These are phyloP conservation scores for Callosobruchus maculatus DNA, from an alignment of 2,888 invertebrate species.

Conservation along the genomic window DNA sequence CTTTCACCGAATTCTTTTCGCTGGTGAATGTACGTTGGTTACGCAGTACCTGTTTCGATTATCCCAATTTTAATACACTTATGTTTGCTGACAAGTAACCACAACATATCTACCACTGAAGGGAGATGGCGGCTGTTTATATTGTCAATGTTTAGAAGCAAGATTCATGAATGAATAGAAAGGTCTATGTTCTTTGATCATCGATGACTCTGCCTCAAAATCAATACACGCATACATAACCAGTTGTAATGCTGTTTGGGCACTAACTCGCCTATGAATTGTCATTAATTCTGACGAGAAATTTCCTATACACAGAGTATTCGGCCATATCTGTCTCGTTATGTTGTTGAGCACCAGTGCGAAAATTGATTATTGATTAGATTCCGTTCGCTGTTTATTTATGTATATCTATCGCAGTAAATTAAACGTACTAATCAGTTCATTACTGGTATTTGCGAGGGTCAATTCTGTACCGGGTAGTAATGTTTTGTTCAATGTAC, in stretches of 20 bases:
- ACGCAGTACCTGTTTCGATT: too few species aligned
- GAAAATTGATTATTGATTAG: neutral
- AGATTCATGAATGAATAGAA: too few species aligned
- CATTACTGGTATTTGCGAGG: neutral
- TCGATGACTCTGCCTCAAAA: neutral
- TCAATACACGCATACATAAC: neutral
- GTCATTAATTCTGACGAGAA: neutral
- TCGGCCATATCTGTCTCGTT: neutral
- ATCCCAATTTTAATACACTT: too few species aligned
- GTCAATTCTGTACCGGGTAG: neutral
- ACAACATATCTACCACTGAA: too few species aligned
- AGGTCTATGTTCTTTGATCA: too few species aligned
- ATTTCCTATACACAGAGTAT: neutral
- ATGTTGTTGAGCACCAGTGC: neutral
- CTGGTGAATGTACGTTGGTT: too few species aligned
- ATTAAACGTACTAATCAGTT: neutral
- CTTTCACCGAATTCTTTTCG: too few species aligned
- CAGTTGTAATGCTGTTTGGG: neutral
- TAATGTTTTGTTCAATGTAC: too few species aligned
- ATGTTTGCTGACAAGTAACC: too few species aligned
- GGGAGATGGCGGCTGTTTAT: too few species aligned
- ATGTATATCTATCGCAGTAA: neutral
- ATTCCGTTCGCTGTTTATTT: neutral
- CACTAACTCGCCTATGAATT: neutral
- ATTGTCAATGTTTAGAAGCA: too few species aligned